phyloP scores from a whole-genome alignment of 37 sponge, comb jelly and placozoan genomes.

The Agelas oroides region DNA sequence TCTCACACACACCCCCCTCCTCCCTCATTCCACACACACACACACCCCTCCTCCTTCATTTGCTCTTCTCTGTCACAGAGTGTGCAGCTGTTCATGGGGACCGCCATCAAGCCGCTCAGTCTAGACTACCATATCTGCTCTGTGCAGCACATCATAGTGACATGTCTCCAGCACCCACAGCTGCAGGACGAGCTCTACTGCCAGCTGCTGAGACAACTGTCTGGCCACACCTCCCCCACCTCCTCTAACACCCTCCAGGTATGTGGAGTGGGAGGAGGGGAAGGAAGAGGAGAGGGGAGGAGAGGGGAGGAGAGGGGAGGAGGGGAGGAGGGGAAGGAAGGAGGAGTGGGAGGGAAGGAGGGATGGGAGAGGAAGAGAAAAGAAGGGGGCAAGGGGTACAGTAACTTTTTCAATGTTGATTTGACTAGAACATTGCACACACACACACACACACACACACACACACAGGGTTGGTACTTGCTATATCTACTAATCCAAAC shows the following conservation, averaged over 20 bases:
- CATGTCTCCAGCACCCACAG: constrained; percentile 41
- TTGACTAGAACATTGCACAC: too few relatives aligned
- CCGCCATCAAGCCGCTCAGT: constrained; percentile 14
- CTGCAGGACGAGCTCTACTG: constrained; percentile 83
- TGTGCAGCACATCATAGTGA: constrained; percentile 44
- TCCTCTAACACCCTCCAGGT: constrained; percentile 14
- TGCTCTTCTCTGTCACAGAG: neutral
- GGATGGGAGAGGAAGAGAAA: too few relatives aligned
- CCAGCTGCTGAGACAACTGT: constrained; percentile 66
- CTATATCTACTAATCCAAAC: constrained; percentile 53
- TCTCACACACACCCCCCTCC: too few relatives aligned
- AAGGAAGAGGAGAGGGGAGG: too few relatives aligned
- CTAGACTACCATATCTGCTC: constrained; percentile 55
- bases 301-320: too few relatives aligned
- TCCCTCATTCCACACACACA: too few relatives aligned
- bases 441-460: neutral
- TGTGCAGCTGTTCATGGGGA: constrained; percentile 44
- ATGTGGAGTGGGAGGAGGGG: neutral
- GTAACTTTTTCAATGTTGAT: too few relatives aligned
- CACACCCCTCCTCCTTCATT: too few relatives aligned
- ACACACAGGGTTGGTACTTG: constrained; percentile 59
- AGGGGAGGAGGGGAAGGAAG: too few relatives aligned
- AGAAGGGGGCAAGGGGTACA: too few relatives aligned
- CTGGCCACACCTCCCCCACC: constrained; percentile 6
- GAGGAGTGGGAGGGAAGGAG: too few relatives aligned